Percentiles rank a stretch among this genome's conserved stretches.
Evolutionary conservation across 2,888 invertebrate genomes (phyloP).

Genomic region (Eumacrocentrus americanus): DNA sequence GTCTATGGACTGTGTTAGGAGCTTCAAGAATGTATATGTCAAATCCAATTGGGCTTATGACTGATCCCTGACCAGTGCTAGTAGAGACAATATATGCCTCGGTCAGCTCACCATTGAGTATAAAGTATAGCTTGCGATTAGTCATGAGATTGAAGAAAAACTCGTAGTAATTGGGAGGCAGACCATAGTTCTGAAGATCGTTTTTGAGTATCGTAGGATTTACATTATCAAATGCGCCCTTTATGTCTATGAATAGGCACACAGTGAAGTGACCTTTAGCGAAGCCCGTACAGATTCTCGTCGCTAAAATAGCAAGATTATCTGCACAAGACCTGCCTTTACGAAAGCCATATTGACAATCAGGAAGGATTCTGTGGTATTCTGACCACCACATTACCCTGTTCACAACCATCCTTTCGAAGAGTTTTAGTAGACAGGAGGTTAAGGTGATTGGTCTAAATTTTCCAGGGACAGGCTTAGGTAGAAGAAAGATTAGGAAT

Average conservation of each 20-base stretch:
- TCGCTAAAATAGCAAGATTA: conserved; percentile 14
- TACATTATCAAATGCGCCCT: conserved; percentile 29
- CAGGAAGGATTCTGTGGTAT: not conserved
- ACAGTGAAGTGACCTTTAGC: not conserved
- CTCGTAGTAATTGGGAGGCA: not conserved
- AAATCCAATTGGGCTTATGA: not conserved
- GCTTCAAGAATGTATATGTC: not conserved
- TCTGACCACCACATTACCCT: conserved; percentile 19
- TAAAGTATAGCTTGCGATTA: not conserved
- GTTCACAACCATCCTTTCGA: conserved; percentile 20
- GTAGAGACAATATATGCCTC: not conserved
- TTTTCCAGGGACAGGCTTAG: conserved; percentile 10
- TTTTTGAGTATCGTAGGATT: conserved; percentile 1
- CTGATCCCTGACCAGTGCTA: not conserved
- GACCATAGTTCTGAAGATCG: not conserved
- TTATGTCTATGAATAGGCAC: conserved; percentile 13
- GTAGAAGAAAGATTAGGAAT: not conserved
- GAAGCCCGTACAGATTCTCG: conserved; percentile 9
- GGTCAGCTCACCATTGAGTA: not conserved
- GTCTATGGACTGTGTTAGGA: not conserved
- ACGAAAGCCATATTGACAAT: conserved; percentile 21
- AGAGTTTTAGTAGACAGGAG: conserved; percentile 20
- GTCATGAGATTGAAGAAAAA: not conserved
- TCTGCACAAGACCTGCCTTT: conserved; percentile 9
- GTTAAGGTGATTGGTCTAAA: conserved; percentile 14